Conservation (phyloP, 2,113 vertebrate genomes). For the Oryzias celebensis region DNA sequence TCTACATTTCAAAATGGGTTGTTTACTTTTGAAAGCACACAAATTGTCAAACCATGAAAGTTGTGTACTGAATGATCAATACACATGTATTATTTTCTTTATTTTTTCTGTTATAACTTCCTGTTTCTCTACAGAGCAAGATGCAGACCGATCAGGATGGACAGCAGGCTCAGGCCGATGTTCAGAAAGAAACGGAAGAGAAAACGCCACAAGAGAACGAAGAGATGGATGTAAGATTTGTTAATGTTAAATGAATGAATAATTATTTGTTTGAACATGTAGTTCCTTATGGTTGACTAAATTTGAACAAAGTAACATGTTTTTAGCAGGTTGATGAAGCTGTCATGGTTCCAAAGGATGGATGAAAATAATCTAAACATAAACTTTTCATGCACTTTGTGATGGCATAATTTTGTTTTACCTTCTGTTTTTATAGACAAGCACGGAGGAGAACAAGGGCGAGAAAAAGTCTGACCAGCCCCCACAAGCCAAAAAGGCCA, state of each 20-base stretch:
- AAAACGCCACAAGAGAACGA: constrained; percentile 84
- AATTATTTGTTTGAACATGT: background rate
- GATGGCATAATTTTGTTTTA: background rate
- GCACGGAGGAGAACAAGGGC: constrained; percentile 85
- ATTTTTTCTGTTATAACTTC: background rate
- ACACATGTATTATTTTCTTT: background rate
- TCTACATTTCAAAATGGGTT: no score
- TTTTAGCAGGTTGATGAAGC: background rate
- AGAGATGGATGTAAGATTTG: constrained; percentile 90
- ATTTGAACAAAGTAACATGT: background rate
- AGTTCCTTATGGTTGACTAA: background rate
- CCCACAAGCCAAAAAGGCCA: constrained; percentile 95
- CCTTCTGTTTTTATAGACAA: constrained; percentile 67
- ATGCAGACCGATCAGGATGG: constrained; percentile 97
- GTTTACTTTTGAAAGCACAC: no score
- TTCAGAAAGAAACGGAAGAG: constrained; percentile 80
- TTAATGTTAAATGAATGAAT: background rate
- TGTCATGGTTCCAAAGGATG: background rate
- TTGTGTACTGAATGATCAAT: no score
- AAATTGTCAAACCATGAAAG: no score
- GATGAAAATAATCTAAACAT: no score
- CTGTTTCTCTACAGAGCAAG: constrained; percentile 76
- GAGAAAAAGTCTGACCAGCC: constrained; percentile 94
- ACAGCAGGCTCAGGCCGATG: constrained; percentile 78
- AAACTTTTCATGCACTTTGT: background rate